These are phyloP conservation scores for Epinotia demarniana DNA, from an alignment of 2,888 invertebrate species.

Conservation along the genomic window DNA sequence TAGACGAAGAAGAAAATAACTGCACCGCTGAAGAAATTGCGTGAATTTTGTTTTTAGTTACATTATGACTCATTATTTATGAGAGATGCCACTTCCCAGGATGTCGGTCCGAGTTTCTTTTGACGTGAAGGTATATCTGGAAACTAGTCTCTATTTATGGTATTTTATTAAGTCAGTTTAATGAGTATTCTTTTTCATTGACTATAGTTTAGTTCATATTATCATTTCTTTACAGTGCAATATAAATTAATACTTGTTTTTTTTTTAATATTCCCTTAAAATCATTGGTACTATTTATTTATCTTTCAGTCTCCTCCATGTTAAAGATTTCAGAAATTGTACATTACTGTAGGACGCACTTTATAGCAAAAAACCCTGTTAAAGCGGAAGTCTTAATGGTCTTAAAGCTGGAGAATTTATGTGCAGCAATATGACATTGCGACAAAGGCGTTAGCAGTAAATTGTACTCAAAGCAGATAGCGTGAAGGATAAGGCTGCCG, in stretches of 20 bases:
- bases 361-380: constrained; percentile 2
- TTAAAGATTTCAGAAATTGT: background rate
- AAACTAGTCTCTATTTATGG: background rate
- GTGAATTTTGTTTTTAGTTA: too few species aligned
- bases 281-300: background rate
- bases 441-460: constrained; percentile 27
- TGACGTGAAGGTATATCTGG: too few species aligned
- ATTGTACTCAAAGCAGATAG: constrained; percentile 19
- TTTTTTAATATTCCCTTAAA: background rate
- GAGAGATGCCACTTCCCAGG: background rate
- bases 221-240: background rate
- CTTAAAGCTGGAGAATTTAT: constrained; percentile 24
- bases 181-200: too few species aligned
- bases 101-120: background rate
- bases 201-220: background rate
- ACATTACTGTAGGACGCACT: background rate
- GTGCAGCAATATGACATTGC: constrained; percentile 20
- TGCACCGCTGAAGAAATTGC: too few species aligned
- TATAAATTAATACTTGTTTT: background rate
- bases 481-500: constrained; percentile 1
- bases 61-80: too few species aligned
- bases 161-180: background rate
- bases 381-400: constrained; percentile 26
- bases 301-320: background rate
- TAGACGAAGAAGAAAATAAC: too few species aligned